These are phyloP conservation scores for Lasioglossum vierecki DNA, from an alignment of 2,888 invertebrate species.

Conservation along the genomic window DNA sequence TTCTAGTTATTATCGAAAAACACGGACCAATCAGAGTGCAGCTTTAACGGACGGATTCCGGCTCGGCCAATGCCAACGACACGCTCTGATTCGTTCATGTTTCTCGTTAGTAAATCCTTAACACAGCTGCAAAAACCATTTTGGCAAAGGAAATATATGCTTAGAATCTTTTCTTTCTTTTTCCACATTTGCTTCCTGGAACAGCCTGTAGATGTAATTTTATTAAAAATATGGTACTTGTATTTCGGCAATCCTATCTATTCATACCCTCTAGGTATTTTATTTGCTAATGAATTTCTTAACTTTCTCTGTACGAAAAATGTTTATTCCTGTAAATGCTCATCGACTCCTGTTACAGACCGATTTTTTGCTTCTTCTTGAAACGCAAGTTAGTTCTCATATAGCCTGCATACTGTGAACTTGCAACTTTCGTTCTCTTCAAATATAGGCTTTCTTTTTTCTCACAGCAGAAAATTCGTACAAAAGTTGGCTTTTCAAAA, in stretches of 20 bases:
- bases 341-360: slow-evolving; percentile 3
- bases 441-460: background rate
- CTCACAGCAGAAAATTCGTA: slow-evolving; percentile 10
- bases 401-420: slow-evolving; percentile 1
- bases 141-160: background rate
- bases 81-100: background rate
- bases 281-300: background rate
- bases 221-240: slow-evolving; percentile 11
- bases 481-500: slow-evolving; percentile 14
- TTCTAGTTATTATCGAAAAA: too few species aligned
- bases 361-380: background rate
- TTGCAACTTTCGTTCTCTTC: background rate
- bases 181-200: background rate
- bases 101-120: background rate
- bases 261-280: background rate
- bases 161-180: background rate
- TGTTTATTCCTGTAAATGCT: background rate
- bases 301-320: background rate
- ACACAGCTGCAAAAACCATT: background rate
- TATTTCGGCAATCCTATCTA: slow-evolving; percentile 6
- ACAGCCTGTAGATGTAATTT: background rate
- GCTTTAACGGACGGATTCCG: too few species aligned
- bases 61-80: too few species aligned
- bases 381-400: slow-evolving; percentile 6
- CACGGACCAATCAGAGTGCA: too few species aligned